These are phyloP conservation scores for Onychomys torridus DNA, from an alignment of 2,797 vertebrate species.

Conservation along the genomic window DNA sequence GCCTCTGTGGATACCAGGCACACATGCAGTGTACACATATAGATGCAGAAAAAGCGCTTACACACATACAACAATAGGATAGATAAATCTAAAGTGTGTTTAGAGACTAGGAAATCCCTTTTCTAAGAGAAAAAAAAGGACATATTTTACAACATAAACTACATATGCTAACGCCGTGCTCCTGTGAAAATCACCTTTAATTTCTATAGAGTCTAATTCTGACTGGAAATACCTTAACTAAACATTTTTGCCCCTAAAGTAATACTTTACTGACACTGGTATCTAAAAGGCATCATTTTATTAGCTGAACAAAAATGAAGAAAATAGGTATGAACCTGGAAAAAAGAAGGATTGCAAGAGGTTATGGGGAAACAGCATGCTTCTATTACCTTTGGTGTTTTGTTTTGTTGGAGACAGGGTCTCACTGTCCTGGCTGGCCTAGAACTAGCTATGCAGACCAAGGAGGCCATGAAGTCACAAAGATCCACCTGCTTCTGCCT, in stretches of 20 bases:
- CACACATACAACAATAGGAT: not conserved
- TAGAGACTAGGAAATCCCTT: constrained; percentile 4
- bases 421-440: not conserved
- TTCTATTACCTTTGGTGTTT: not conserved
- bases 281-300: not conserved
- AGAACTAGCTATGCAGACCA: not conserved
- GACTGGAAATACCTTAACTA: not conserved
- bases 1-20: not conserved
- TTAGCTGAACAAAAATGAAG: not conserved
- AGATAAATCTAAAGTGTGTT: not conserved
- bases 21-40: not conserved
- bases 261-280: not conserved
- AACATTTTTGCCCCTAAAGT: not conserved
- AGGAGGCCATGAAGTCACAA: not conserved
- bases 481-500: not conserved
- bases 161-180: not conserved
- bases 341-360: not conserved
- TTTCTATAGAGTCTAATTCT: not conserved
- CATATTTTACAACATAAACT: not conserved
- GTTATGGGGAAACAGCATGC: not conserved
- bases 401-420: not conserved
- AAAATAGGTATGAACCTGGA: not conserved
- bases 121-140: not conserved
- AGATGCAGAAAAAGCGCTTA: not conserved
- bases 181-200: not conserved